Evolutionary conservation across 2,888 invertebrate genomes (phyloP), one percentile per base, ranked within the genome.

Genomic region (Stenodera caucasica): DNA sequence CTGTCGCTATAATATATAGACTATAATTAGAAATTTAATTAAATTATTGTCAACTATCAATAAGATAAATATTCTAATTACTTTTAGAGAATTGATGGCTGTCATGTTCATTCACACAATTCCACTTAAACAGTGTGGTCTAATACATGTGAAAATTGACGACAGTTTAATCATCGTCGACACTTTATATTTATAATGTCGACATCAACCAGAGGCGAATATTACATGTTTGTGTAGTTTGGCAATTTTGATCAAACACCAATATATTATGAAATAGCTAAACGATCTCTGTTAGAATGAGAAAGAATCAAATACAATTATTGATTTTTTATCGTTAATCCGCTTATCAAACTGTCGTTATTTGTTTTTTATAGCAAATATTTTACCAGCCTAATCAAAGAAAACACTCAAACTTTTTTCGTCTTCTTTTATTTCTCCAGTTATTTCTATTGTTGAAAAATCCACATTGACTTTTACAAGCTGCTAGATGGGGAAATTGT

Each of bases 161-260:
- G 66, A 67, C 65, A 68, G 66, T 70, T 70, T 70, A 70, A 70
- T 70, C 64, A 67, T 66, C 62, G 57, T 60, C 61, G 67, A 67
- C 67, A 70, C 67, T 67, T 67, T 68, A 67, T 70, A 64, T 68
- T n/a, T n/a, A n/a, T n/a, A 67, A 68, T 67, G 67, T 65, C 64
- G 63, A 68, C 68, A 70, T 70, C 68, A 71, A 68, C 67, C 55
- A 57, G 60, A 55, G 49, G 11, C 53, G 14, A 21, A 35, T 37
- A 9, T 18, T 35, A 53, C 33, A 33, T 30, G 30, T 14, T n/a
- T 23, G n/a, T 51, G 32, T 32, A 21, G n/a, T 32, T 32, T 30
- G 51, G 18, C 23, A 26, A 51, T 32, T 30, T 51, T 51, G 51
- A 51, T 51, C n/a, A 21, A 32, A 32, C 51, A 32, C 18, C n/a